Conservation (phyloP, 2,797 vertebrate genomes). For the Danionella dracula region DNA sequence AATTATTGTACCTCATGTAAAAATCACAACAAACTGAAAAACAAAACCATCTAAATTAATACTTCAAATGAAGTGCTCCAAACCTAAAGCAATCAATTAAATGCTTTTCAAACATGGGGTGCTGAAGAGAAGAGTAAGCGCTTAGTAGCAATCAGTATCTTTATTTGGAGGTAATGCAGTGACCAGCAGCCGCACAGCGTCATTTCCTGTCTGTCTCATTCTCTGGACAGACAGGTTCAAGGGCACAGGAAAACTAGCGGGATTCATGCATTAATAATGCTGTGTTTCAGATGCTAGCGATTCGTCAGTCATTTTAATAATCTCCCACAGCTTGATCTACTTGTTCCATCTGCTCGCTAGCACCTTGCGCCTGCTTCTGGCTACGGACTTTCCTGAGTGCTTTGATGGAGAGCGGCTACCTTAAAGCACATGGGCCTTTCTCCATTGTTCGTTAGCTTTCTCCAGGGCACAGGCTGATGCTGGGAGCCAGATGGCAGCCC, state of each 20-base stretch:
- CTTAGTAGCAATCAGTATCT: constrained; percentile 75
- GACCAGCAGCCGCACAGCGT: constrained; percentile 71
- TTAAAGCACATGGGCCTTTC: constrained; percentile 49
- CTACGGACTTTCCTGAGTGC: constrained; percentile 63
- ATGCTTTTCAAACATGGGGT: constrained; percentile 62
- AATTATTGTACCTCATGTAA: constrained; percentile 70
- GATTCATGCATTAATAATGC: constrained; percentile 81
- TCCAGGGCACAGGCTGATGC: constrained; percentile 33
- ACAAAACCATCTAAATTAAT: constrained; percentile 47
- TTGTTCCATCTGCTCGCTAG: constrained; percentile 80
- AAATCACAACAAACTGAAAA: constrained; percentile 51
- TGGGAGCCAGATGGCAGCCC: constrained; percentile 74
- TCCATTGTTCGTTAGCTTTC: constrained; percentile 33
- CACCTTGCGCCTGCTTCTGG: constrained; percentile 62
- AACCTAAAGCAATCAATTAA: constrained; percentile 77
- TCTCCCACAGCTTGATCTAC: constrained; percentile 82
- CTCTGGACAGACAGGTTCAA: constrained; percentile 70
- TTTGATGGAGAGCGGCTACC: constrained; percentile 76
- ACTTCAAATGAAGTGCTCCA: constrained; percentile 58
- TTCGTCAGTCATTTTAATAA: constrained; percentile 83
- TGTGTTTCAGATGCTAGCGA: constrained; percentile 75
- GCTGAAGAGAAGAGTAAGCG: constrained; percentile 57
- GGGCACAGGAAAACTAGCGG: constrained; percentile 72
- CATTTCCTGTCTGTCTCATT: constrained; percentile 54
- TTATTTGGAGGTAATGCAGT: constrained; percentile 78